These are phyloP conservation scores for Irena cyanogastra DNA, from an alignment of 2,113 vertebrate species.

Conservation along the genomic window DNA sequence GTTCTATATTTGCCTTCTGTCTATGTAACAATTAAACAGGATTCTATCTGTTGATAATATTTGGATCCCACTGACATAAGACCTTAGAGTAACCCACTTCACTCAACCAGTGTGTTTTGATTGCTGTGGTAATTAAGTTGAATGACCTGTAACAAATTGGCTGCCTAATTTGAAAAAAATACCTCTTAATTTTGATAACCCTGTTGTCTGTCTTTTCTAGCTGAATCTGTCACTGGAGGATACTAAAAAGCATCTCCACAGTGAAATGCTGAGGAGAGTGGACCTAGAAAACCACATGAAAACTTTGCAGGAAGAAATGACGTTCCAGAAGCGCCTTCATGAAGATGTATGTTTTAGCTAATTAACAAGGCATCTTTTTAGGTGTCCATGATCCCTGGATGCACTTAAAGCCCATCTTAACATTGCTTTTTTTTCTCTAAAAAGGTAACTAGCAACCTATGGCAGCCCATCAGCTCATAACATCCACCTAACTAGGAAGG, in stretches of 20 bases:
- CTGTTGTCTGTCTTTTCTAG: not conserved
- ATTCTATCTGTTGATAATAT: not conserved
- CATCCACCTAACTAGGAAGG: not conserved
- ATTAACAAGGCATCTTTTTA: not conserved
- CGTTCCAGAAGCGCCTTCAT: conserved; percentile 74
- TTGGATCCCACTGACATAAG: not conserved
- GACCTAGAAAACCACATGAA: conserved; percentile 80
- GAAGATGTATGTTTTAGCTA: conserved; percentile 72
- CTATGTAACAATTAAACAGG: not conserved
- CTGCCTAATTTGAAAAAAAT: not conserved
- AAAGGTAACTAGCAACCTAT: conserved; percentile 4
- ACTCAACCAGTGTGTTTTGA: not conserved
- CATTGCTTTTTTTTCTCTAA: not conserved
- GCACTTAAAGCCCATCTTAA: not conserved
- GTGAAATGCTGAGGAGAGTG: conserved; percentile 75
- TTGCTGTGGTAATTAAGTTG: not conserved
- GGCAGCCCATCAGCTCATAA: not conserved
- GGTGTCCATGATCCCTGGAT: not conserved
- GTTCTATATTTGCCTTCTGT: not conserved
- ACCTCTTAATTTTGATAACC: not conserved
- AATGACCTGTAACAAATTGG: not conserved
- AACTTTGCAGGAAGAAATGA: conserved; percentile 78
- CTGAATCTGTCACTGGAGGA: conserved; percentile 57
- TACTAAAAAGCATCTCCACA: conserved; percentile 73
- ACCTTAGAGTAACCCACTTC: not conserved